Conservation (phyloP, 2,888 invertebrate genomes). For the Ommatoiulus sabulosus region DNA sequence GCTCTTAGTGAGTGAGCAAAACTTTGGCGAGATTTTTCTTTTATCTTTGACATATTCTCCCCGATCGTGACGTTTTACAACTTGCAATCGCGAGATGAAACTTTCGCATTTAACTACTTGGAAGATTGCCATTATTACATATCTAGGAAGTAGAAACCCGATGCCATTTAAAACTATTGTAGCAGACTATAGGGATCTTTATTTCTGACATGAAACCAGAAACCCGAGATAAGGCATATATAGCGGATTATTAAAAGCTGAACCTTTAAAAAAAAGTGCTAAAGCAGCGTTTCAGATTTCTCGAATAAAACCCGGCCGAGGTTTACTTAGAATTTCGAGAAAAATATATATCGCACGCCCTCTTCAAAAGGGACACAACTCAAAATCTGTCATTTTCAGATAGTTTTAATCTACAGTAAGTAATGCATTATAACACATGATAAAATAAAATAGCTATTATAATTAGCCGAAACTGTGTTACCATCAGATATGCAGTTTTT, state of each 20-base stretch:
- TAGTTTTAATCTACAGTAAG: background rate
- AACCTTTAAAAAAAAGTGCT: background rate
- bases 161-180: constrained; percentile 39
- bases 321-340: background rate
- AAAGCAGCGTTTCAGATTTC: background rate
- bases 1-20: background rate
- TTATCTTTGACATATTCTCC: constrained; percentile 40
- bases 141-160: constrained; percentile 25
- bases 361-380: too few relatives aligned
- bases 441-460: too few relatives aligned
- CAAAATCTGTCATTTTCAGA: background rate
- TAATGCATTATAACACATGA: background rate
- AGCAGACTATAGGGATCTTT: background rate
- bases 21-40: constrained; percentile 20
- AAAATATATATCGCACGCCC: background rate
- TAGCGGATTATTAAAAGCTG: constrained; percentile 23
- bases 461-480: background rate
- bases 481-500: too few relatives aligned
- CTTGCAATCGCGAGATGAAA: background rate
- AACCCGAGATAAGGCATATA: background rate
- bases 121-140: constrained; percentile 17
- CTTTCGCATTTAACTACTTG: constrained; percentile 37
- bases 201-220: constrained; percentile 36
- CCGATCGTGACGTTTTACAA: constrained; percentile 4
- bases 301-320: background rate